phyloP scores from a whole-genome alignment of 2,113 vertebrate species.

The Lucifuga dentata region DNA sequence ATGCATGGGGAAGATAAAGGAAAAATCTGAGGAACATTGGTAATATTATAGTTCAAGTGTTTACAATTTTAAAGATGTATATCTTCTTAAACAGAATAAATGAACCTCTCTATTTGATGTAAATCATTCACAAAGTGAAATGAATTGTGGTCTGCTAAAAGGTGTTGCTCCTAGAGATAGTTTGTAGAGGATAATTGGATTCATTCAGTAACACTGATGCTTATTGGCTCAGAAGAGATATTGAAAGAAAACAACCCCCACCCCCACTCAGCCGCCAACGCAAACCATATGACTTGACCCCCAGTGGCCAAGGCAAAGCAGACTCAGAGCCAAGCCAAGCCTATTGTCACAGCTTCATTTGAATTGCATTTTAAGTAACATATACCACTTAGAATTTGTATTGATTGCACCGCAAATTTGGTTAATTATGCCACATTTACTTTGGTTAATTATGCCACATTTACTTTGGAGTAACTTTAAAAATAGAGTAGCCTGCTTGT shows the following conservation, averaged over 20 bases:
- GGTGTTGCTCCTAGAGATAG: slow-evolving; percentile 23
- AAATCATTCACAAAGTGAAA: slow-evolving; percentile 5
- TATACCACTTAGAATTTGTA: neutral
- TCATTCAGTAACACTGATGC: slow-evolving; percentile 67
- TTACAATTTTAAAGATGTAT: no score
- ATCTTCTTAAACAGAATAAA: neutral
- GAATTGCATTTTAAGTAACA: slow-evolving; percentile 12
- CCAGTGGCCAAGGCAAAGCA: slow-evolving; percentile 47
- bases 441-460: no score
- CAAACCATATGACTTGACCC: slow-evolving; percentile 72
- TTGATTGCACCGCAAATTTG: neutral
- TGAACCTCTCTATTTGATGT: neutral
- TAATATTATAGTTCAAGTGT: no score
- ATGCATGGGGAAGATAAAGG: no score
- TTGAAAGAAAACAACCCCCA: slow-evolving; percentile 79
- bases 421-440: neutral
- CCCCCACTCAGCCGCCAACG: slow-evolving; percentile 59
- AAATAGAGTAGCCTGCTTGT: slow-evolving; percentile 15
- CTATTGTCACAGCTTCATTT: slow-evolving; percentile 40
- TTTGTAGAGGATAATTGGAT: slow-evolving; percentile 72
- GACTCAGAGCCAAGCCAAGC: slow-evolving; percentile 8
- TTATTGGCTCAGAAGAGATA: slow-evolving; percentile 78
- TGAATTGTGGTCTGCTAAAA: slow-evolving; percentile 20
- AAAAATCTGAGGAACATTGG: no score
- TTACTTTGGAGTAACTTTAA: no score